Base-by-base conservation (phyloP, 2,888 invertebrate genomes). In the Melinopterus prodromus region DNA sequence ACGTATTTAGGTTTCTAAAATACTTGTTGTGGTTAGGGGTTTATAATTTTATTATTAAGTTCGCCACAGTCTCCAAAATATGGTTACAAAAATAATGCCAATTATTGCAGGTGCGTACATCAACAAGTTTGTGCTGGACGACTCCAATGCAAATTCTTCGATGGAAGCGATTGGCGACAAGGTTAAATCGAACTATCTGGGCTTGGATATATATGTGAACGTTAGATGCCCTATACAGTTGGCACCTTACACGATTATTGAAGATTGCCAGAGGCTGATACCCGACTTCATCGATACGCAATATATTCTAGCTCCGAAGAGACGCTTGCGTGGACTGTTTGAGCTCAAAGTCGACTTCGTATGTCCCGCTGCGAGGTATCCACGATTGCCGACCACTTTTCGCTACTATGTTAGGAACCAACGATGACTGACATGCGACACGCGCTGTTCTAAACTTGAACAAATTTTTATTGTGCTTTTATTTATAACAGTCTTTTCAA, bases 391-490 rank as follows among this genome's bases (percentile, higher is more conserved):
- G 6, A 83, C 86, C 9, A 78, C 82, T 77, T 87, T 85, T 79
- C 79, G 83, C 38, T 87, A 86, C 83, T 79, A 81, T 86, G 91
- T 85, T 16, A 80, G 89, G 89, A 86, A 90, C 90, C 86, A 90
- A 90, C 78, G 89, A 89, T 78, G n/a, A 77, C 12, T 9, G 1
- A 53, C 53, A 2, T 53, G 12, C 5, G 1, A 4, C 7, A 53
- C 53, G 12, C 53, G 53, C 12, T 53, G 9, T 53, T 53, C 53
- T 7, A 1, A 53, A 53, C 9, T 12, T 7, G 7, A 53, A 53
- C 9, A 53, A 53, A 53, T 53, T 53, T 53, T 53, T 53, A 74
- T 26, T 74, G 71, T 35, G 16, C 26, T 26, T 74, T 26, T 26
- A 74, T 71, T 71, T 71, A 71, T 16, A 71, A 71, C 26, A 71